Conservation (phyloP, 2,888 invertebrate species). For the Cheilosia impressa region DNA sequence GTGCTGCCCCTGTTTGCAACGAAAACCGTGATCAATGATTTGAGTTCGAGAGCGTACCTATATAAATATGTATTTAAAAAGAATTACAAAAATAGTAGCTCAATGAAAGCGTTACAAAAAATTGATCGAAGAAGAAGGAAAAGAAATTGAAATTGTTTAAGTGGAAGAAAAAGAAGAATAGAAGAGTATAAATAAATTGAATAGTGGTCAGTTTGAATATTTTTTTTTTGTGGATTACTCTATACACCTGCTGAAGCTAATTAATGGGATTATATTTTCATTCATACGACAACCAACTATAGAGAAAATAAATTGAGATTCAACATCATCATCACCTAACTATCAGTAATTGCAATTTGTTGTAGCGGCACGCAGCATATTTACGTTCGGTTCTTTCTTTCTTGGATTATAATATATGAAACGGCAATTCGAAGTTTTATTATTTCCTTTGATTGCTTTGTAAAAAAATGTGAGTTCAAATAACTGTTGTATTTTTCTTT, state of each 20-base stretch:
- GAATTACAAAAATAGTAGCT: slow-evolving; percentile 47
- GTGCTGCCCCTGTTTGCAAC: slow-evolving; percentile 53
- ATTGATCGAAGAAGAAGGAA: slow-evolving; percentile 59
- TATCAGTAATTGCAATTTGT: slow-evolving; percentile 13
- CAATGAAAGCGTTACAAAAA: slow-evolving; percentile 70
- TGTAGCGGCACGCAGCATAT: slow-evolving; percentile 11
- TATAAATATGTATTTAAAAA: slow-evolving; percentile 2
- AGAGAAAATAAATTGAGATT: slow-evolving; percentile 18
- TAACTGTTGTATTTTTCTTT: background rate
- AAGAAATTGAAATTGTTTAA: slow-evolving; percentile 50
- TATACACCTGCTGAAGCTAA: slow-evolving; percentile 66
- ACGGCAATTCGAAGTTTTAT: slow-evolving; percentile 61
- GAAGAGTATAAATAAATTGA: slow-evolving; percentile 14
- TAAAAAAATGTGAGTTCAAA: slow-evolving; percentile 82
- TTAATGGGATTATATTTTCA: slow-evolving; percentile 71
- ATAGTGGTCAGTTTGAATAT: slow-evolving; percentile 24
- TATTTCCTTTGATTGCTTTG: slow-evolving; percentile 81
- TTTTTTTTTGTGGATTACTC: slow-evolving; percentile 63
- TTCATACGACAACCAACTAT: slow-evolving; percentile 37
- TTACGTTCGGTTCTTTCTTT: slow-evolving; percentile 8
- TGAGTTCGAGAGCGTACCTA: slow-evolving; percentile 13
- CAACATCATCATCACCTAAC: slow-evolving; percentile 50
- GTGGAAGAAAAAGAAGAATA: slow-evolving; percentile 44
- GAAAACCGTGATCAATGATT: slow-evolving; percentile 67
- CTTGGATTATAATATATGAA: slow-evolving; percentile 62